Base-by-base conservation (phyloP, 2,797 vertebrate species). In the Macrochelys suwanniensis region DNA sequence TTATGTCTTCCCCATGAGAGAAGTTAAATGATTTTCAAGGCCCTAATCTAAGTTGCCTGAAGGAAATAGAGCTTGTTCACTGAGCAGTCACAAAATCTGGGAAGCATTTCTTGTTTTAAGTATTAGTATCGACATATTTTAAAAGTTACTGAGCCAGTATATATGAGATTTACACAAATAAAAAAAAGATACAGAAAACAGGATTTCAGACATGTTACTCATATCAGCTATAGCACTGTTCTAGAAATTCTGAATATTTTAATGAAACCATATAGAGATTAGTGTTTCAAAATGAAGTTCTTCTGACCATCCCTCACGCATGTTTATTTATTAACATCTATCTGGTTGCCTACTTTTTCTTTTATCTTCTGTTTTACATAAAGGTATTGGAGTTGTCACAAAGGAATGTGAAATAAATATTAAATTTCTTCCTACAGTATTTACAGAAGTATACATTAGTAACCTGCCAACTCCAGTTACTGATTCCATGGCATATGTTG, bases 401-500 rank as follows among this genome's bases (percentile, higher is more conserved):
- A 7, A 61, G 59, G 15, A 33, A 16, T 17, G 33, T 61, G 31
- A 33, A 61, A 59, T 13, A 61, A 33, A 61, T 61, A 28, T 2
- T 0, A 42, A n/a, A 42, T 0, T 1, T 0, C 81, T 42, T 12
- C 51, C 74, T 21, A 37, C 10, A 2, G 71, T 5, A 49, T 68
- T 50, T 5, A 65, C 1, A 33, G 23, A 90, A 50, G 33, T 26
- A 53, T 45, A 51, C 89, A 78, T 37, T 12, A 80, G 85, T 7
- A 4, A 16, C 51, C 28, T 42, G 57, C 33, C 4, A 54, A 51
- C 11, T 78, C 37, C 3, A 0, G 76, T 5, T 51, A 31, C 28
- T 0, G 0, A 51, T 56, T 6, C 74, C 33, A 11, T 7, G 16
- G 33, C 80, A 2, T 4, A 23, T 11, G 19, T 28, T 42, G 4